A percentile compares a stretch with the other conserved stretches of the same genome.
These are phyloP conservation scores for Neodiprion fabricii DNA, from an alignment of 1,140 invertebrate genomes.

Conservation along the genomic window DNA sequence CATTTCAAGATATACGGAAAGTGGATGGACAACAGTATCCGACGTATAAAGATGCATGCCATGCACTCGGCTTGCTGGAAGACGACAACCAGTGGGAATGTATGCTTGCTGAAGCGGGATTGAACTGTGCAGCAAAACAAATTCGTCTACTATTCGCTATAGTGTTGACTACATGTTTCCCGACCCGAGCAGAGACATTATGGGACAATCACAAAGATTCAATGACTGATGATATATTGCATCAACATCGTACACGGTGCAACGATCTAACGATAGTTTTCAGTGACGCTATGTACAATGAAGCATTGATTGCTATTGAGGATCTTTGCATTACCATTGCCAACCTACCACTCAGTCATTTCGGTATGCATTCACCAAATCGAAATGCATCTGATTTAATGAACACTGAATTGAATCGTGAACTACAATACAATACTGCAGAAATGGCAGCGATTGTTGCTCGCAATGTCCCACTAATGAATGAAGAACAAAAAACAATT, in stretches of 20 bases:
- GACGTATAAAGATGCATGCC: constrained; percentile 38
- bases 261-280: constrained; percentile 6
- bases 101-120: constrained; percentile 14
- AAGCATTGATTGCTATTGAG: constrained; percentile 27
- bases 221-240: constrained; percentile 28
- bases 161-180: constrained; percentile 11
- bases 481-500: constrained; percentile 26
- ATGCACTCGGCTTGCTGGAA: constrained; percentile 38
- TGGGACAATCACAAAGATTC: constrained; percentile 26
- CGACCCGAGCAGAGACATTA: constrained; percentile 23
- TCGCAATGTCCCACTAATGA: constrained; percentile 10
- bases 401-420: background rate
- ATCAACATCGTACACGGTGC: background rate
- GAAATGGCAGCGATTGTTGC: constrained; percentile 5
- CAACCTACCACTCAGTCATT: constrained; percentile 23
- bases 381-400: constrained; percentile 9
- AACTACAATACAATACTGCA: constrained; percentile 15
- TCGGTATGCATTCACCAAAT: constrained; percentile 26
- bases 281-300: constrained; percentile 21
- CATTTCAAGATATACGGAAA: constrained; percentile 50
- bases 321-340: constrained; percentile 23
- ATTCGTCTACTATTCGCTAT: background rate
- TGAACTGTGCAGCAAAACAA: background rate
- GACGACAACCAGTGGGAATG: constrained; percentile 42
- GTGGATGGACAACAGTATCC: constrained; percentile 35